Evolutionary conservation across 2,888 invertebrate species (phyloP), one percentile per base, ranked within the genome.

Genomic region (Myopa testacea): DNA sequence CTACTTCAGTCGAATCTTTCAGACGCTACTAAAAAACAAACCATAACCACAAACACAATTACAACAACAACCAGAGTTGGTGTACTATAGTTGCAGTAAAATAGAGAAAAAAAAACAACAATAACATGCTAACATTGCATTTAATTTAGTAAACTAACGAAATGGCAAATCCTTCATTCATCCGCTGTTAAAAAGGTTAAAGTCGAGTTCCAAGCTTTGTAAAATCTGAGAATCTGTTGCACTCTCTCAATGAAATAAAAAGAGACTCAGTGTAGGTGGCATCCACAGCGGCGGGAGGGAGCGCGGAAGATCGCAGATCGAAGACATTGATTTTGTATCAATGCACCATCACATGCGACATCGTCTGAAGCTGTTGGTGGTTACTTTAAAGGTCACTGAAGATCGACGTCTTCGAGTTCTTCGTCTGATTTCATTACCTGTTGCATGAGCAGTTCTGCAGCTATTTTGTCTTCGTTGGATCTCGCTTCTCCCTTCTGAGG

Each of bases 151-250:
- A 52, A 55, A 55, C 40, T 26, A 65, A 65, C 50, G 37, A 80
- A 80, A 80, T 77, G 78, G 78, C 76, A 80, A n/a, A 67, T 10
- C 37, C 6, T 34, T 62, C 72, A 1, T 45, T 10, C 45, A 45
- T 10, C 45, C 45, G 45, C 10, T 45, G 71, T 71, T 74, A 73
- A 80, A 79, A 78, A 78, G 80, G 80, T 80, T 71, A 76, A 78
- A 80, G 65, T 37, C 8, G n/a, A 55, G 58, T 65, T 14, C 14
- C 58, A 75, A 75, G 14, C 55, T 3, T 26, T 70, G 34, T 52
- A n/a, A 14, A 50, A 50, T 26, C 70, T n/a, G 50, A n/a, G 26
- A 70, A 26, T 26, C 26, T 26, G 26, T 26, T 26, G 26, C 26
- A 26, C 26, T 26, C 26, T 52, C 12, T 63, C 37, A 14, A 6